Evolutionary conservation across 2,888 invertebrate genomes (phyloP).

Genomic region (Ornithoptera priamus): DNA sequence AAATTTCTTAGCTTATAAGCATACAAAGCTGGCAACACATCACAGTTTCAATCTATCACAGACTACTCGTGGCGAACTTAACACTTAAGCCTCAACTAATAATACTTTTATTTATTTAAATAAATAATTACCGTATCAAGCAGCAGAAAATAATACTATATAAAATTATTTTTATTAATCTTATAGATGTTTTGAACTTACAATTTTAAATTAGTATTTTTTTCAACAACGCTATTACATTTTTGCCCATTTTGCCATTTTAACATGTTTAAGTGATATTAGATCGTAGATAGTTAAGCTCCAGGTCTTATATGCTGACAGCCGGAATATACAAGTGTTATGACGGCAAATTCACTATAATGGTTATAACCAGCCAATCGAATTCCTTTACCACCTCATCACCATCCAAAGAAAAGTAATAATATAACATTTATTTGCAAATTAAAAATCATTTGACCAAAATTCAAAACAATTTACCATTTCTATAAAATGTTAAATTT

Average conservation of each 20-base stretch:
- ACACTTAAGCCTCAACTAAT: neutral
- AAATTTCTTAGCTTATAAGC: conserved; percentile 16
- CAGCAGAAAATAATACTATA: neutral
- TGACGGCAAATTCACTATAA: too few species aligned
- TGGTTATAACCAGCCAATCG: too few species aligned
- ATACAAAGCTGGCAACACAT: conserved; percentile 45
- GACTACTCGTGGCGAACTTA: conserved; percentile 37
- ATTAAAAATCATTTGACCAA: neutral
- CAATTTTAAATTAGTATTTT: neutral
- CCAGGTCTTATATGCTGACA: too few species aligned
- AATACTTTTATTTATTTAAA: neutral
- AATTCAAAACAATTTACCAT: neutral
- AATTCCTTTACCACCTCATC: too few species aligned
- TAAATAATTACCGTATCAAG: neutral
- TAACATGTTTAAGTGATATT: too few species aligned
- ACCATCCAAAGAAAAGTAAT: too few species aligned
- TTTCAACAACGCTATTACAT: too few species aligned
- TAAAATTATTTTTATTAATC: neutral
- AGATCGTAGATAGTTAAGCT: too few species aligned
- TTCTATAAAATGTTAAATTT: neutral
- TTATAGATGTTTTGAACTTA: neutral
- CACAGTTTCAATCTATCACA: conserved; percentile 66
- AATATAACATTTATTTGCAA: neutral
- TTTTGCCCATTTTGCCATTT: too few species aligned
- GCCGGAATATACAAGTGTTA: too few species aligned